These are phyloP conservation scores for Ellobius talpinus DNA, from an alignment of 2,113 vertebrate genomes.

Conservation along the genomic window DNA sequence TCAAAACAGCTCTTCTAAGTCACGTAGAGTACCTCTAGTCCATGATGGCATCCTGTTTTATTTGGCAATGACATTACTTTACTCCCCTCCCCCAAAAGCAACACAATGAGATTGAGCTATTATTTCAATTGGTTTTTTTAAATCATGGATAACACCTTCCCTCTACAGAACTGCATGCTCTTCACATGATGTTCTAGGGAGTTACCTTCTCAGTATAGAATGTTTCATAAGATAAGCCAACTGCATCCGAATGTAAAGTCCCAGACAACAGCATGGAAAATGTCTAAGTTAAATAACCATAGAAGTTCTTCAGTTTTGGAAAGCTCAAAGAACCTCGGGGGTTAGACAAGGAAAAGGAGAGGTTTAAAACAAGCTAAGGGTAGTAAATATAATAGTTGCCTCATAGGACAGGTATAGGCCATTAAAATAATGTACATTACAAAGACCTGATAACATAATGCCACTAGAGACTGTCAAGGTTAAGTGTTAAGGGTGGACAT, in stretches of 20 bases:
- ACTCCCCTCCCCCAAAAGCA: conserved; percentile 53
- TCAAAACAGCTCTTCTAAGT: conserved; percentile 53
- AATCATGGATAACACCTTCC: conserved; percentile 40
- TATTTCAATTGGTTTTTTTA: conserved; percentile 64
- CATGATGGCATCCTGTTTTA: conserved; percentile 80
- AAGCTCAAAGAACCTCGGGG: neutral
- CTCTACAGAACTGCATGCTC: conserved; percentile 35
- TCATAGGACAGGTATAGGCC: neutral
- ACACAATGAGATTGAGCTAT: conserved; percentile 70
- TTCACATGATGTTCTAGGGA: conserved; percentile 27
- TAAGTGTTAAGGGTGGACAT: neutral
- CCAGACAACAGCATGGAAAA: conserved; percentile 19
- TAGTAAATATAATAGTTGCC: neutral
- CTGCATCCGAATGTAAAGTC: conserved; percentile 20
- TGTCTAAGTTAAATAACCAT: neutral
- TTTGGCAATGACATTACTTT: conserved; percentile 74
- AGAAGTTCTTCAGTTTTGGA: neutral
- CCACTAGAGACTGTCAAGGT: neutral
- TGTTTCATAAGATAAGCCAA: conserved; percentile 44
- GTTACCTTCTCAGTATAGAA: conserved; percentile 33
- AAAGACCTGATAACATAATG: neutral
- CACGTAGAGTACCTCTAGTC: conserved; percentile 83
- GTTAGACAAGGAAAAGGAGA: neutral
- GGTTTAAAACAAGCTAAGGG: neutral
- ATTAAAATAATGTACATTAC: neutral